These are phyloP conservation scores for Aphis craccivora DNA, from an alignment of 1,140 invertebrate genomes.

Conservation along the genomic window DNA sequence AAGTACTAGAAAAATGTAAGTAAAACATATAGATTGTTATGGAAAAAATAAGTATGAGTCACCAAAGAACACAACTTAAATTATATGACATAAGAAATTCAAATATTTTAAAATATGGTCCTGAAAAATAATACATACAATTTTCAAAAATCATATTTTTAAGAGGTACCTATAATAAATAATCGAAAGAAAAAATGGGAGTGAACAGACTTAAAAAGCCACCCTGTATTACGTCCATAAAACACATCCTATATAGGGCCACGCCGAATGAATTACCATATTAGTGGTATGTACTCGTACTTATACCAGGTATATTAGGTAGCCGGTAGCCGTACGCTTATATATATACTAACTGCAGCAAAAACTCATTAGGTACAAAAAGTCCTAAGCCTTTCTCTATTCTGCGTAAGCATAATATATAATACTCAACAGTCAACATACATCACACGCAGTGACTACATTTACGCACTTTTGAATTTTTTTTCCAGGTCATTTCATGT, in stretches of 20 bases:
- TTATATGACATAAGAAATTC: neutral
- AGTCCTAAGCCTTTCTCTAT: conserved; percentile 44
- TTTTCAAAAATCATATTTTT: neutral
- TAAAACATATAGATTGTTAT: too few relatives aligned
- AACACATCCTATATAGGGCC: neutral
- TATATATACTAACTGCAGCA: neutral
- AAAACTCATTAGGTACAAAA: conserved; percentile 34
- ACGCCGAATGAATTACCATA: neutral
- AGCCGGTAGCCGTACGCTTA: neutral
- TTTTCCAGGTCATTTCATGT: conserved; percentile 29
- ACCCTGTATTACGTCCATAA: neutral
- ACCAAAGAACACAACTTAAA: neutral
- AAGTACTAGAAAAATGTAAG: too few relatives aligned
- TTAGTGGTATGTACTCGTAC: too few relatives aligned
- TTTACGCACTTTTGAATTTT: conserved; percentile 36
- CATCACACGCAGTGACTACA: neutral
- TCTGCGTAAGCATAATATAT: neutral
- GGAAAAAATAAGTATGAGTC: too few relatives aligned
- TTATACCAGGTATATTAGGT: neutral
- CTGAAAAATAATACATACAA: neutral
- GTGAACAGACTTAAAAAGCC: neutral
- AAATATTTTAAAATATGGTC: neutral
- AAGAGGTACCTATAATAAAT: neutral
- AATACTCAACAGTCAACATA: neutral
- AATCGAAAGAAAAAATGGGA: neutral